Evolutionary conservation across 2,888 invertebrate genomes (phyloP).

Genomic region (Agrochola lychnidis): DNA sequence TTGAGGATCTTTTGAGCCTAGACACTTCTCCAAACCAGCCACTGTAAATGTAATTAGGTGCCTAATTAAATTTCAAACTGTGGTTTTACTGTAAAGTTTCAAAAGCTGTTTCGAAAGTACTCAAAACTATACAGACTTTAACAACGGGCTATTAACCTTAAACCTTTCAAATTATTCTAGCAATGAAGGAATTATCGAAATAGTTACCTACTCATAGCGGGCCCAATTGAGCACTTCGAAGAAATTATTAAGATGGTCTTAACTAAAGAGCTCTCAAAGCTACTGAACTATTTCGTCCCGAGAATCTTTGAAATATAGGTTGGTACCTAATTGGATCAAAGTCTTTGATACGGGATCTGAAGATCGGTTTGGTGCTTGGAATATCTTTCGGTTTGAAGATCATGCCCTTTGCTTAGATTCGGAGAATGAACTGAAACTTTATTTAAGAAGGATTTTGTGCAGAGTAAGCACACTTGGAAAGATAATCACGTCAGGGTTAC

Average conservation of each 20-base stretch:
- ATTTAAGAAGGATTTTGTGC: neutral
- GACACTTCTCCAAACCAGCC: neutral
- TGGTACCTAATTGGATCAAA: constrained; percentile 8
- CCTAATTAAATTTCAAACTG: constrained; percentile 17
- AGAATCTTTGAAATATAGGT: constrained; percentile 29
- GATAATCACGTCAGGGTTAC: neutral
- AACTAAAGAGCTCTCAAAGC: constrained; percentile 20
- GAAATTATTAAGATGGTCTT: constrained; percentile 20
- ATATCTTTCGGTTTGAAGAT: constrained; percentile 7
- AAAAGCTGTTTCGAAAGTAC: constrained; percentile 32
- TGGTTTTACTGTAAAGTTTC: constrained; percentile 29
- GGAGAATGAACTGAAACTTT: neutral
- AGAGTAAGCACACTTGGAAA: neutral
- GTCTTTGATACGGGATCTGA: constrained; percentile 20
- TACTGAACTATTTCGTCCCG: constrained; percentile 29
- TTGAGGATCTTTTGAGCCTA: neutral
- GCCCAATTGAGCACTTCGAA: neutral
- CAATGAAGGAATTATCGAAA: constrained; percentile 42
- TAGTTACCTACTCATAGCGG: neutral
- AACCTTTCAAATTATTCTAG: constrained; percentile 26
- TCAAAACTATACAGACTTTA: constrained; percentile 37
- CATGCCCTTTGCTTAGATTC: neutral
- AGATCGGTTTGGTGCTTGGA: constrained; percentile 9
- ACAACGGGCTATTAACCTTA: constrained; percentile 24
- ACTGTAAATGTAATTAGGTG: constrained; percentile 2